Conservation (phyloP, 2,888 invertebrate species). For the Sycophila texana region DNA sequence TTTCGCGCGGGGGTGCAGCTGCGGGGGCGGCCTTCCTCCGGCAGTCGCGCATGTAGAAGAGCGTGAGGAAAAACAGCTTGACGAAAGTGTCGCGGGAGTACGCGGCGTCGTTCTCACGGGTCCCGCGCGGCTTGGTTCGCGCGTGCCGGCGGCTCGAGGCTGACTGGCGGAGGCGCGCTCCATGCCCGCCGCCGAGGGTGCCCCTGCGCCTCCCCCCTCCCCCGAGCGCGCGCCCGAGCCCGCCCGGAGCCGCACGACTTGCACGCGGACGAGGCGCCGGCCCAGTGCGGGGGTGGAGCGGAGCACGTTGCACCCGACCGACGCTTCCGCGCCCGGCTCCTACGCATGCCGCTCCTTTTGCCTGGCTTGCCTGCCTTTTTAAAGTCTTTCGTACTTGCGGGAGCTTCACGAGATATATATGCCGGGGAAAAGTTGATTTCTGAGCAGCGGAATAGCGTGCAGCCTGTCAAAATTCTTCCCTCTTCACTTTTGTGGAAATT, state of each 20-base stretch:
- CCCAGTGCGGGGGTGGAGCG: not conserved
- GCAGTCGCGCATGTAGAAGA: constrained; percentile 53
- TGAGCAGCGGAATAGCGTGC: too few relatives aligned
- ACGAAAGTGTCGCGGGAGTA: not conserved
- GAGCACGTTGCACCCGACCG: too few relatives aligned
- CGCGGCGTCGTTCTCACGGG: not conserved
- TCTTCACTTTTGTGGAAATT: too few relatives aligned
- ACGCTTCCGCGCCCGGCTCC: too few relatives aligned
- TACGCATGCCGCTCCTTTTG: too few relatives aligned
- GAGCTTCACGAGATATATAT: too few relatives aligned
- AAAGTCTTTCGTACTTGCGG: too few relatives aligned
- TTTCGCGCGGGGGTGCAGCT: constrained; percentile 8
- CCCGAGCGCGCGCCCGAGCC: constrained; percentile 3
- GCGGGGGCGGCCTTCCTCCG: constrained; percentile 24
- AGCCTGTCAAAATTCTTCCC: too few relatives aligned
- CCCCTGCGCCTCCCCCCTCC: too few relatives aligned
- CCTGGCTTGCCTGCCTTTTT: too few relatives aligned
- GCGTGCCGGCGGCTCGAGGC: constrained; percentile 34
- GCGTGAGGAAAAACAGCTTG: constrained; percentile 55
- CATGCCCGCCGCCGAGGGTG: not conserved
- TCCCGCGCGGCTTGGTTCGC: constrained; percentile 15
- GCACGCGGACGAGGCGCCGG: not conserved
- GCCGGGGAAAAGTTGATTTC: too few relatives aligned
- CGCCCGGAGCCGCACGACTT: not conserved
- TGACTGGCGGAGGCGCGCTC: not conserved